Evolutionary conservation across 92 coral and sea anemone genomes (phyloP).

Genomic region (Micromussa lordhowensis): DNA sequence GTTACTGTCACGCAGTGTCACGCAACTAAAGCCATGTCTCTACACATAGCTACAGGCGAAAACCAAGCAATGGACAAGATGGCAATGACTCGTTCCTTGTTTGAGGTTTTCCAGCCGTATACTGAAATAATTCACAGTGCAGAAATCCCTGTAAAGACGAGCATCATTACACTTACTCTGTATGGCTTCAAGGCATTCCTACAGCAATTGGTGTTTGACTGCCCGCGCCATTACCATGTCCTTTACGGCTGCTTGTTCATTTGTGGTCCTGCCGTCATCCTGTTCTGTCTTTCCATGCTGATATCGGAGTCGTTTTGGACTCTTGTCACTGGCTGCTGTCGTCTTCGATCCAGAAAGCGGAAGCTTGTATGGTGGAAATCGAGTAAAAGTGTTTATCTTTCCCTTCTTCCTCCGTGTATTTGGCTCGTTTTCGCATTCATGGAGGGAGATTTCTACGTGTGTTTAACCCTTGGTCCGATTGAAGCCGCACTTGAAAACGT

Average conservation of each 20-base stretch:
- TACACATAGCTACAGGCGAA: not conserved
- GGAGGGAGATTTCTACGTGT: constrained; percentile 57
- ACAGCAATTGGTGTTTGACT: constrained; percentile 39
- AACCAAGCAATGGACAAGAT: not conserved
- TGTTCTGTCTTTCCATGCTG: constrained; percentile 56
- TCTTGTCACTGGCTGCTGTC: constrained; percentile 57
- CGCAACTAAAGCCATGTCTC: not conserved
- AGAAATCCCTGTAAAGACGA: constrained; percentile 48
- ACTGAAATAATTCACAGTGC: not conserved
- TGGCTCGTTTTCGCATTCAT: constrained; percentile 68
- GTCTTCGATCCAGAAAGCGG: constrained; percentile 20
- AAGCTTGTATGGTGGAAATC: constrained; percentile 53
- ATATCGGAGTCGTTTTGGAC: constrained; percentile 65
- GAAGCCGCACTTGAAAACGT: constrained; percentile 9
- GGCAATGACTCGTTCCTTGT: constrained; percentile 15
- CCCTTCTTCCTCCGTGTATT: constrained; percentile 41
- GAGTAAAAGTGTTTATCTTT: constrained; percentile 14
- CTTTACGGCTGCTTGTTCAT: constrained; percentile 59
- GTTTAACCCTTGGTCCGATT: constrained; percentile 50
- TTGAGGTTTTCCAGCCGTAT: constrained; percentile 27
- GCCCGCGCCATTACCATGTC: constrained; percentile 48
- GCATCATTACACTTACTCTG: constrained; percentile 27
- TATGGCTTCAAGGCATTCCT: constrained; percentile 48
- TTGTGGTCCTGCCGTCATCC: constrained; percentile 52
- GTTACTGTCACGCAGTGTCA: not conserved